These are phyloP conservation scores for Drosophila anomelani DNA, from an alignment of 2,888 invertebrate genomes.

Conservation along the genomic window DNA sequence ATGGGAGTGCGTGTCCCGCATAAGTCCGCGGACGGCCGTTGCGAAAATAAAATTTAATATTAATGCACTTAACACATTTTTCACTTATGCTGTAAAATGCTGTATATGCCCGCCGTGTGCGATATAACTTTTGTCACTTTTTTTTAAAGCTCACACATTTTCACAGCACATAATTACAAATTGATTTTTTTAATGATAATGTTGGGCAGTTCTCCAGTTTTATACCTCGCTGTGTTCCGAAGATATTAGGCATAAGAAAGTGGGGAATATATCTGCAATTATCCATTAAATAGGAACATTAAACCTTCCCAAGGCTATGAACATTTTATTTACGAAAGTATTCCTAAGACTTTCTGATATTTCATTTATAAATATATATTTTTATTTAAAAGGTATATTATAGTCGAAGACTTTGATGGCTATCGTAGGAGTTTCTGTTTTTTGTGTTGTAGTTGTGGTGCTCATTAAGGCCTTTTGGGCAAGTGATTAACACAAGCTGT, in stretches of 20 bases:
- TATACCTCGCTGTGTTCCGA: not conserved
- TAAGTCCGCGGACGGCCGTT: slow-evolving; percentile 18
- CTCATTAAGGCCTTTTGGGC: slow-evolving; percentile 75
- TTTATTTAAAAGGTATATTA: slow-evolving; percentile 9
- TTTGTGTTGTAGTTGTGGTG: slow-evolving; percentile 47
- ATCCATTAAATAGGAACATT: not conserved
- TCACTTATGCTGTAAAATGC: slow-evolving; percentile 64
- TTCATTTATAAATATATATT: not conserved
- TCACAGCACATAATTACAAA: slow-evolving; percentile 62
- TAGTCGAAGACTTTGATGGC: slow-evolving; percentile 12
- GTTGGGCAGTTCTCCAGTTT: slow-evolving; percentile 14
- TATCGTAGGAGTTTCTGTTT: slow-evolving; percentile 7
- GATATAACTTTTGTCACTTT: slow-evolving; percentile 32
- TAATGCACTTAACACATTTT: slow-evolving; percentile 79
- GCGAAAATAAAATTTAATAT: slow-evolving; percentile 72
- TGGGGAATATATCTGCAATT: not conserved
- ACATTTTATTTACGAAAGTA: not conserved
- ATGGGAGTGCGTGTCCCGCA: slow-evolving; percentile 18
- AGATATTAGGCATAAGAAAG: not conserved
- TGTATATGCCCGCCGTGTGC: slow-evolving; percentile 30
- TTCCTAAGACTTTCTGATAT: not conserved
- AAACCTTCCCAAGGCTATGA: not conserved
- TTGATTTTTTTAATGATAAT: slow-evolving; percentile 67
- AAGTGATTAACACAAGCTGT: slow-evolving; percentile 75
- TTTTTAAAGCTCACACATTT: slow-evolving; percentile 40